phyloP scores from a whole-genome alignment of 2,888 invertebrate genomes.

The Phaonia tiefii region DNA sequence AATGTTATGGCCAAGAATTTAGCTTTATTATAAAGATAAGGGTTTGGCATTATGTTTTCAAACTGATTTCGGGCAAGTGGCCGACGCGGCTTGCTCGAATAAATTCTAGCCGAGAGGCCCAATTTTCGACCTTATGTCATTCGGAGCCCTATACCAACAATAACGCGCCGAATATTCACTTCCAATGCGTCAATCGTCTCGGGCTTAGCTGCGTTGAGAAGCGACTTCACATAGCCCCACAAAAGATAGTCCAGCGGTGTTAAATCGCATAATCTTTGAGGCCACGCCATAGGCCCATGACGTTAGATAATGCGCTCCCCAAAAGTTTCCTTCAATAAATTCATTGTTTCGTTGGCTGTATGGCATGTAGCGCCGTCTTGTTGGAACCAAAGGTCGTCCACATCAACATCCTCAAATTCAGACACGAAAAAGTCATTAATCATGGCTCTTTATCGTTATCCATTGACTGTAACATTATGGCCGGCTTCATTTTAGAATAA shows the following conservation, averaged over 20 bases:
- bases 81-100: no score
- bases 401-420: constrained; percentile 19
- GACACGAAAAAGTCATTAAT: constrained; percentile 13
- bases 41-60: no score
- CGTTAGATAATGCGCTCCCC: constrained; percentile 23
- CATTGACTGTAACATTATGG: constrained; percentile 35
- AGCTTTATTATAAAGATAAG: no score
- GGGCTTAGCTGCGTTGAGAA: constrained; percentile 24
- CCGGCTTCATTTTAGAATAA: no score
- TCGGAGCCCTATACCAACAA: no score
- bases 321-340: constrained; percentile 23
- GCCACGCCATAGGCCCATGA: constrained; percentile 10
- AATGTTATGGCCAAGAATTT: no score
- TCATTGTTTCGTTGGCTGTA: no score
- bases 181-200: constrained; percentile 23
- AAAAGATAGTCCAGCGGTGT: constrained; percentile 25
- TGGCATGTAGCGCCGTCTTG: neutral
- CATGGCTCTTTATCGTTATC: constrained; percentile 13
- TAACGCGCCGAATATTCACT: constrained; percentile 22
- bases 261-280: no score
- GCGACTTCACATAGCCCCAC: constrained; percentile 23
- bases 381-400: constrained; percentile 2
- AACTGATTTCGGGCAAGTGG: no score
- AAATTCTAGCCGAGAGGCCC: no score
- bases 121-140: no score